Evolutionary conservation across 1,140 invertebrate genomes (phyloP).

Genomic region (Bombus sylvicola): DNA sequence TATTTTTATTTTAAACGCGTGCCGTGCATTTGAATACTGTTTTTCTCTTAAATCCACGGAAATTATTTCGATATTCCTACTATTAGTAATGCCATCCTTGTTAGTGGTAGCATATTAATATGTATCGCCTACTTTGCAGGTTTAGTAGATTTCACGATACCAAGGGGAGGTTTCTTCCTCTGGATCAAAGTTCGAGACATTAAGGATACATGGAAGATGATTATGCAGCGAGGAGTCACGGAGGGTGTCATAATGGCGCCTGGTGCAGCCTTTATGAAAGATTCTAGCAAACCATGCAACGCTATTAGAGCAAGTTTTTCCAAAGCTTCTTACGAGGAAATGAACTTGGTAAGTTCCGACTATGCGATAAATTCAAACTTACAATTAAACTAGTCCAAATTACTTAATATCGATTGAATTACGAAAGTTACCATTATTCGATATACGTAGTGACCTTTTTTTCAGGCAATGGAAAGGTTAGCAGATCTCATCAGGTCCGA

Average conservation of each 20-base stretch:
- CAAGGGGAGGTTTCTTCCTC: conserved; percentile 89
- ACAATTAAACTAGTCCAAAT: too few relatives aligned
- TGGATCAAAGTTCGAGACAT: conserved; percentile 89
- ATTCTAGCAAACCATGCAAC: conserved; percentile 84
- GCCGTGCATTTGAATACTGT: too few relatives aligned
- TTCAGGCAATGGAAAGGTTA: conserved; percentile 76
- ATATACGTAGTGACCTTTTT: neutral
- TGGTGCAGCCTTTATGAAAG: conserved; percentile 87
- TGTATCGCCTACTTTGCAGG: conserved; percentile 72
- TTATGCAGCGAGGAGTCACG: conserved; percentile 85
- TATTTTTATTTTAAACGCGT: neutral
- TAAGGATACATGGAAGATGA: conserved; percentile 88
- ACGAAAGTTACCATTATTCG: neutral
- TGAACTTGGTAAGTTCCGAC: conserved; percentile 81
- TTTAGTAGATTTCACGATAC: conserved; percentile 87
- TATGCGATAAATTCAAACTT: neutral
- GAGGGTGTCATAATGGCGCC: conserved; percentile 87
- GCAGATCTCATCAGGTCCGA: conserved; percentile 74
- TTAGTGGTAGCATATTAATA: too few relatives aligned
- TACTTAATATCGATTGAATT: neutral
- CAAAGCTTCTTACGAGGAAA: conserved; percentile 85
- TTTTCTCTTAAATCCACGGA: too few relatives aligned
- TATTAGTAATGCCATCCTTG: too few relatives aligned
- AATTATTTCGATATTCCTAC: too few relatives aligned
- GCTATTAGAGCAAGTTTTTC: conserved; percentile 88